A percentile compares a stretch with the other conserved stretches of the same genome.
These are phyloP conservation scores for Eremophila alpestris DNA, from an alignment of 2,797 vertebrate genomes.

Conservation along the genomic window DNA sequence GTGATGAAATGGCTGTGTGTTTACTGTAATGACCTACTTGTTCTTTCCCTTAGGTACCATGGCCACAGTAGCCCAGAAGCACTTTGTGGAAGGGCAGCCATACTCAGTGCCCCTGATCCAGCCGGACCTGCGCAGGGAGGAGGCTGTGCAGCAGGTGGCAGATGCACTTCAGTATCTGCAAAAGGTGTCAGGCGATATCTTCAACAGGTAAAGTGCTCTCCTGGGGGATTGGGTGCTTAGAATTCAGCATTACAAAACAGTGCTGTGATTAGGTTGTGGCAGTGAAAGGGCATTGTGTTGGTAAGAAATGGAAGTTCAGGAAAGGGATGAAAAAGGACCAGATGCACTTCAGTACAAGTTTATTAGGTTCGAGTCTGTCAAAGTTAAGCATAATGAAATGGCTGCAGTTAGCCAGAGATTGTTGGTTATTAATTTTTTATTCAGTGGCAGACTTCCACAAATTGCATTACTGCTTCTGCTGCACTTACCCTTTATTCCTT, in stretches of 20 bases:
- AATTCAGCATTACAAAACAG: not conserved
- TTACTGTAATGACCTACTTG: not conserved
- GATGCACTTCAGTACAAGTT: not conserved
- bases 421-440: constrained; percentile 8
- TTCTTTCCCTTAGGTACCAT: constrained; percentile 36
- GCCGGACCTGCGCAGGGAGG: constrained; percentile 86
- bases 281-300: not conserved
- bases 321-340: not conserved
- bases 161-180: constrained; percentile 88
- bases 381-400: not conserved
- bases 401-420: not conserved
- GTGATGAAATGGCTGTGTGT: not conserved
- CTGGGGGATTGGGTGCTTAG: not conserved
- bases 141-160: constrained; percentile 88
- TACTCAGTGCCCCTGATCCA: constrained; percentile 90
- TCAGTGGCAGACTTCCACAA: not conserved
- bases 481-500: not conserved
- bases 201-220: constrained; percentile 80
- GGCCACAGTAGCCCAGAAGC: constrained; percentile 82
- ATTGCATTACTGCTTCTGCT: not conserved
- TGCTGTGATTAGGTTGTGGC: not conserved
- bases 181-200: constrained; percentile 89
- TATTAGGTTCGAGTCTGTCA: not conserved
- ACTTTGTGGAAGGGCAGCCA: constrained; percentile 86
- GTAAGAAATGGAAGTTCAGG: not conserved